Evolutionary conservation across 30 jellyfish, hydroid and myxozoan species (phyloP), one percentile per base, ranked within the genome.

Genomic region (Pelagia noctiluca): DNA sequence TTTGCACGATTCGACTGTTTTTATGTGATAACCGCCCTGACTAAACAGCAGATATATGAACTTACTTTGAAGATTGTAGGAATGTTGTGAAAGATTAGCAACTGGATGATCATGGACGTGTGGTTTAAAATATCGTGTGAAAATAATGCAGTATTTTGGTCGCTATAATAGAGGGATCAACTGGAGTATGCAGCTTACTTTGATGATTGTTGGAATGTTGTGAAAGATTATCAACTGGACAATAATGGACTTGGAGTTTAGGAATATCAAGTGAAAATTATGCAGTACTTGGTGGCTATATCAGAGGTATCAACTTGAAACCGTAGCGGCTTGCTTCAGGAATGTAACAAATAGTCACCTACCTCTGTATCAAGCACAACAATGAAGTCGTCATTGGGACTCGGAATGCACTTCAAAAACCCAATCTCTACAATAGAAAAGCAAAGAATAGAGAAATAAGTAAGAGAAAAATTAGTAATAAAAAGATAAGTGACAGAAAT

Each of bases 291-390:
- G 16, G 57, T 42, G n/a, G n/a, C n/a, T n/a, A n/a, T n/a, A n/a
- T 42, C 57, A 42, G 26, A 13, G 28, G 10, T 4, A 5, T 57
- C 11, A 57, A 25, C 11, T 57, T 57, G 32, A 16, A 21, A 57
- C 25, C 11, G 32, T 16, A 57, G 26, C 10, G 24, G 7, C 25
- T n/a, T 25, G 32, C 7, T 4, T 5, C 33, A 5, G 21, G 21
- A 66, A 11, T 3, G 18, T 7, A 3, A 46, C 33, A 26, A 48
- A 12, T 32, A 31, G 38, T 67, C 72, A 91, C 98, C 83, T 79
- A 91, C 98, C 83, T 83, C 87, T 3, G 90, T 64, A 63, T 91
- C 96, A 5, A 91, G 90, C 13, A 88, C 89, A 57, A 91, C 86
- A 34, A 91, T 35, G 49, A 74, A 91, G 21, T 91, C 96, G 2